phyloP scores from a whole-genome alignment of 2,797 vertebrate species.

The Alcedo atthis region DNA sequence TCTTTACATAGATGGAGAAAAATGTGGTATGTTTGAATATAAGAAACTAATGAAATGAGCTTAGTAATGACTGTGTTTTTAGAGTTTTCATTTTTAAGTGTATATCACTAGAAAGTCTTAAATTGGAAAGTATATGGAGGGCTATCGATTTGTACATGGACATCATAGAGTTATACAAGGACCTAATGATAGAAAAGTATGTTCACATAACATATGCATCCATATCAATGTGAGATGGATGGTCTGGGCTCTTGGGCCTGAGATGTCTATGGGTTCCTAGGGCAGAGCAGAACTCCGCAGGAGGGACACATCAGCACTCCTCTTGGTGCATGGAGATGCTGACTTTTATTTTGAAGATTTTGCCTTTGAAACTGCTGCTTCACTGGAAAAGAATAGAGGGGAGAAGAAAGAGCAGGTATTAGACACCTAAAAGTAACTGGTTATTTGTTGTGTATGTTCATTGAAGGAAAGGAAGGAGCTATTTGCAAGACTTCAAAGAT shows the following conservation, averaged over 20 bases:
- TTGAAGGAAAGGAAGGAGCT: neutral
- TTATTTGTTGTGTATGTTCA: neutral
- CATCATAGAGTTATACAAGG: neutral
- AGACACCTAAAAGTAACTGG: neutral
- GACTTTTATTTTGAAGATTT: neutral
- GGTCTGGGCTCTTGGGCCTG: fast-evolving
- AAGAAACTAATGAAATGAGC: neutral
- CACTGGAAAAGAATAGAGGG: neutral
- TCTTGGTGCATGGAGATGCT: too few relatives aligned
- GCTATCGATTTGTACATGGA: neutral
- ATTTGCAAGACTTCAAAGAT: neutral
- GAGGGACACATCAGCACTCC: fast-evolving
- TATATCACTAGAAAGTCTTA: neutral
- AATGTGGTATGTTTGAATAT: neutral
- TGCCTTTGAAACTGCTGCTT: neutral
- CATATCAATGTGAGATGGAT: neutral
- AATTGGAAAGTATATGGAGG: neutral
- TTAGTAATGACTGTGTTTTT: neutral
- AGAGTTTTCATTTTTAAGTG: neutral
- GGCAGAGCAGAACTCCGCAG: neutral
- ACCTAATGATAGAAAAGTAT: neutral
- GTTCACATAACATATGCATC: neutral
- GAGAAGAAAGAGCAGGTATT: neutral
- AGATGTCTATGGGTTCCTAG: fast-evolving
- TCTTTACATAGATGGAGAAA: neutral